Base-by-base conservation (phyloP, 1,140 invertebrate species). In the Drosophila oshimai region DNA sequence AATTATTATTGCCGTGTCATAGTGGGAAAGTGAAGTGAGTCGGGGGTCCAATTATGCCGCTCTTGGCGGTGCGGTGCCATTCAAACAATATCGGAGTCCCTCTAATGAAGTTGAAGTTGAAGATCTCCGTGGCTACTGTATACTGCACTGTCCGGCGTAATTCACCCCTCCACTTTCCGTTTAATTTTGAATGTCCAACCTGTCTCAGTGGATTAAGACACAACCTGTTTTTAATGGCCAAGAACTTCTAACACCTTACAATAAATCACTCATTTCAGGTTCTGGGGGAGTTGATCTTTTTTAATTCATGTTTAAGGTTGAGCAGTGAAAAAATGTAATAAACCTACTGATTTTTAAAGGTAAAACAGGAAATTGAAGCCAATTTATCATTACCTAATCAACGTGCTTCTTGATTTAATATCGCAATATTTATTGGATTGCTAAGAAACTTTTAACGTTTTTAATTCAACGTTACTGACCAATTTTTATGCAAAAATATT, bases 91-190 rank as follows among this genome's bases (percentile, higher is more conserved):
- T 89, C 73, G 65, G 80, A 88, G 88, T 84, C 73, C 75, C 84
- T 87, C 88, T 90, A 90, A 90, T 90, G 88, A 90, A 90, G 88
- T 88, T 89, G 88, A 90, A 90, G 88, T 88, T 90, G 88, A 90
- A 89, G 88, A 89, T 88, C 70, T 80, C 51, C 71, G 28, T 54
- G 37, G 88, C 88, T 90, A 90, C 88, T 89, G 44, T 17, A 28
- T 24, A 29, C 44, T n/a, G 24, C 28, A 45, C 42, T 51, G 88
- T 89, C 83, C 22, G 62, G 79, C 75, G 64, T 84, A 90, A 90
- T 90, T 71, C 22, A 46, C 37, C 29, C 34, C 77, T 74, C 67
- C 44, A 62, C 39, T 10, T 22, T 6, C 22, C 13, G 53, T 44
- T 54, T 58, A 58, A 33, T 57, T 57, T 61, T 10, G 34, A 31